Evolutionary conservation across 2,797 vertebrate genomes (phyloP), one percentile per base, ranked within the genome.

Genomic region (Tiaroga cobitis): DNA sequence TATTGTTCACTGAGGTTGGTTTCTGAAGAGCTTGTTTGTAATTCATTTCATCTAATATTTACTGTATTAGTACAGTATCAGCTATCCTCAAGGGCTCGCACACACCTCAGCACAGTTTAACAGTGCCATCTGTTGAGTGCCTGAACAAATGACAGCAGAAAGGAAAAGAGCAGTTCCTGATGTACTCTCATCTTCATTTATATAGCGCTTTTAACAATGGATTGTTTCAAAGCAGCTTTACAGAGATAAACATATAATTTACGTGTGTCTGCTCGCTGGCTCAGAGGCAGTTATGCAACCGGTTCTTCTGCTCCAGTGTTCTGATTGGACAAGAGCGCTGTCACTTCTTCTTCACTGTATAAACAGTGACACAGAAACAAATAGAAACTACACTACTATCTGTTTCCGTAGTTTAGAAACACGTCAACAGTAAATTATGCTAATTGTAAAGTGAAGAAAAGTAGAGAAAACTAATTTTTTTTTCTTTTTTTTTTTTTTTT

Each of bases 41-140:
- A 21, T 29, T 41, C 3, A n/a, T 10, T 59, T 18, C 26, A 10
- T n/a, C 73, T 0, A 11, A 37, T 37, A n/a, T 76, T 39, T 7
- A 29, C 37, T 61, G 56, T 9, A 43, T 49, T 49, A 10, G n/a
- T 34, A 9, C 26, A 51, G 29, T 8, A 29, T 56, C n/a, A 4
- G 43, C 26, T 41, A 11, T 49, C 46, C 10, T 37, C 26, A 56
- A 19, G 29, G 34, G 29, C 32, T 67, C 41, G 68, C 61, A 43
- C 19, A 34, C 11, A 8, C 15, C 5, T 43, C 43, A 46, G 2
- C 24, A 18, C 78, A 72, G 80, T 32, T 79, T 63, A 89, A 86
- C 87, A 91, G 77, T 86, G 88, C 90, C 91, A 89, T 84, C 91
- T 90, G 80, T 83, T 89, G 91, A 70, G 51, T 6, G 29, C 69